phyloP scores from a whole-genome alignment of 2,888 invertebrate species.

The Hedya salicella region DNA sequence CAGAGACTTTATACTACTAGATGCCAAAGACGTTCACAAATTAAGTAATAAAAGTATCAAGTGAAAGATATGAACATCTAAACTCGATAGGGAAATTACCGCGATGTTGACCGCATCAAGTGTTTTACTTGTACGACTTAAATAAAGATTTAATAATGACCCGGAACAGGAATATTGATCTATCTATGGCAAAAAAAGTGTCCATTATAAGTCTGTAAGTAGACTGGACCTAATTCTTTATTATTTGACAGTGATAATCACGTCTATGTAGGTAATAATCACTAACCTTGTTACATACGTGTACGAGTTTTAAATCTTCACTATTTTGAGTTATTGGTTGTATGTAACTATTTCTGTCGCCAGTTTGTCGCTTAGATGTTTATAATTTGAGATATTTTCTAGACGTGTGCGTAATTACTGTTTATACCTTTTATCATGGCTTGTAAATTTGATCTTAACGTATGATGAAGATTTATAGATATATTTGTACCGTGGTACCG shows the following conservation, averaged over 20 bases:
- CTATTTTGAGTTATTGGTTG: constrained; percentile 4
- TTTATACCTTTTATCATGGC: constrained; percentile 48
- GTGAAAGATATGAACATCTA: too few species aligned
- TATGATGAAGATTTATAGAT: constrained; percentile 23
- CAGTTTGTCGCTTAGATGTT: constrained; percentile 26
- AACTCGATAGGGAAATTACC: too few species aligned
- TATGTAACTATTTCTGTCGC: constrained; percentile 9
- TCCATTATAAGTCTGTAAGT: too few species aligned
- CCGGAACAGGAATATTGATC: too few species aligned
- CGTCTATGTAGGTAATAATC: background rate
- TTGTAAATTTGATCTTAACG: constrained; percentile 56
- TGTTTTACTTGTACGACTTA: too few species aligned
- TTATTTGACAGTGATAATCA: background rate
- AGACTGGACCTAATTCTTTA: too few species aligned
- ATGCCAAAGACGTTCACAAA: too few species aligned
- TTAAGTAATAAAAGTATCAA: too few species aligned
- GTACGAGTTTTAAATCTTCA: background rate
- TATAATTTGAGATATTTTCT: constrained; percentile 21
- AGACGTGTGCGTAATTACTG: constrained; percentile 47
- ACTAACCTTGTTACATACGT: background rate
- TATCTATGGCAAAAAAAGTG: too few species aligned
- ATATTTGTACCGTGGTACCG: constrained; percentile 5
- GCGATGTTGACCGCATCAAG: too few species aligned
- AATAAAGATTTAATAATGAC: too few species aligned
- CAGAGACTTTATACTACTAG: too few species aligned